These are phyloP conservation scores for Streblospio benedicti DNA, from an alignment of 1,140 invertebrate species.

Conservation along the genomic window DNA sequence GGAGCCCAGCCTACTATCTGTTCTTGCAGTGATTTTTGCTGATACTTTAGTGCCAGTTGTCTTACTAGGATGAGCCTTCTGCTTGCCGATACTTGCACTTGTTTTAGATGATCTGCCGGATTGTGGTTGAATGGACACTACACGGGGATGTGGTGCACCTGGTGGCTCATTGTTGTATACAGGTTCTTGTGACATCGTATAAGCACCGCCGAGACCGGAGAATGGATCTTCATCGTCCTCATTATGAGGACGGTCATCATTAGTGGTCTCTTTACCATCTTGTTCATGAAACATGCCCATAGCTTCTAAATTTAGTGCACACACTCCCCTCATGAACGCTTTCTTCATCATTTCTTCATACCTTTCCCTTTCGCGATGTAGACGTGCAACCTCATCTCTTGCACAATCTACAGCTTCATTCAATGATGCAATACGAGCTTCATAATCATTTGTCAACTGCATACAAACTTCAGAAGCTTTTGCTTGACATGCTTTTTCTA, in stretches of 20 bases:
- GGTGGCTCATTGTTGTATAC: slow-evolving; percentile 12
- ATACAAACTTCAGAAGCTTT: slow-evolving; percentile 45
- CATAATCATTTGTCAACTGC: slow-evolving; percentile 41
- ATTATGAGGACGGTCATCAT: too few species aligned
- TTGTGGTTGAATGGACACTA: slow-evolving; percentile 30
- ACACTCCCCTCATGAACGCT: slow-evolving; percentile 46
- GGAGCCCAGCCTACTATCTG: slow-evolving; percentile 6
- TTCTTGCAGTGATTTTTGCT: slow-evolving; percentile 20
- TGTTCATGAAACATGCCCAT: slow-evolving; percentile 43
- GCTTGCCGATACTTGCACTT: too few species aligned
- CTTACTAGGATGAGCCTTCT: too few species aligned
- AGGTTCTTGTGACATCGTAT: slow-evolving; percentile 27
- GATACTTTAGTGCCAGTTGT: too few species aligned
- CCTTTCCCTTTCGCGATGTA: slow-evolving; percentile 34
- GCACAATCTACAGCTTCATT: slow-evolving; percentile 29
- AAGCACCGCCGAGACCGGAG: too few species aligned
- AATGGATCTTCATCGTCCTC: too few species aligned
- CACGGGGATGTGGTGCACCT: slow-evolving; percentile 15
- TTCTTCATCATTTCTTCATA: slow-evolving; percentile 46
- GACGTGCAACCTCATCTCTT: slow-evolving; percentile 27
- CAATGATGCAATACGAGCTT: slow-evolving; percentile 32
- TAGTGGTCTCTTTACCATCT: slow-evolving; percentile 26
- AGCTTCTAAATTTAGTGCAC: slow-evolving; percentile 46
- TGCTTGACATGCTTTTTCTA: slow-evolving; percentile 43
- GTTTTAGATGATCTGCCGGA: too few species aligned